Conservation (phyloP, 2,888 invertebrate genomes). For the Chorisops tibialis region DNA sequence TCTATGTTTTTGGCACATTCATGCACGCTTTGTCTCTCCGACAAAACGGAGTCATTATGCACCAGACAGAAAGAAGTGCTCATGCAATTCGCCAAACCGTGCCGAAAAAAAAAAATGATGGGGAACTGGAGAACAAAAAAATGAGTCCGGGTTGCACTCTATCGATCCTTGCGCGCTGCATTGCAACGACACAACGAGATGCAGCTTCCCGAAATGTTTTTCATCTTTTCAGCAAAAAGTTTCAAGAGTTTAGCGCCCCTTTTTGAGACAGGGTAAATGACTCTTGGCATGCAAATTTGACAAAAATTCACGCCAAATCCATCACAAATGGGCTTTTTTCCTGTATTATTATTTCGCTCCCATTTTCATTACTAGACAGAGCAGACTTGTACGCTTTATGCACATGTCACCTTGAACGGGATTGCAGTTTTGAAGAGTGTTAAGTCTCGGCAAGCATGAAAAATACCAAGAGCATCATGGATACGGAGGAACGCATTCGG, state of each 20-base stretch:
- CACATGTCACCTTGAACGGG: conserved; percentile 10
- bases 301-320: conserved; percentile 24
- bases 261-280: conserved; percentile 42
- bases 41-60: conserved; percentile 40
- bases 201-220: conserved; percentile 1
- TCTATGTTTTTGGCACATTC: conserved; percentile 19
- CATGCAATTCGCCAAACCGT: conserved; percentile 37
- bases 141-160: no score
- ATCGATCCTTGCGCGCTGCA: not conserved
- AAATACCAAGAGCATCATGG: not conserved
- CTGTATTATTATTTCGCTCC: not conserved
- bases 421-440: not conserved
- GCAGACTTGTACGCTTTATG: not conserved
- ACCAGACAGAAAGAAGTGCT: conserved; percentile 52
- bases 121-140: not conserved
- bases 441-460: not conserved
- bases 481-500: conserved; percentile 4
- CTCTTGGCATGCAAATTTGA: conserved; percentile 46
- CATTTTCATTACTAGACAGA: not conserved
- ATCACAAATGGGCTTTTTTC: conserved; percentile 9
- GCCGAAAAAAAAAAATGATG: not conserved
- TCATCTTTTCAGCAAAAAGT: not conserved
- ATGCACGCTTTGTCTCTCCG: conserved; percentile 26
- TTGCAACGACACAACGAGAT: conserved; percentile 1
- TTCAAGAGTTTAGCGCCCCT: conserved; percentile 18